These are phyloP conservation scores for Oikopleura albicans DNA, from an alignment of 23 tunicate species.

Conservation along the genomic window DNA sequence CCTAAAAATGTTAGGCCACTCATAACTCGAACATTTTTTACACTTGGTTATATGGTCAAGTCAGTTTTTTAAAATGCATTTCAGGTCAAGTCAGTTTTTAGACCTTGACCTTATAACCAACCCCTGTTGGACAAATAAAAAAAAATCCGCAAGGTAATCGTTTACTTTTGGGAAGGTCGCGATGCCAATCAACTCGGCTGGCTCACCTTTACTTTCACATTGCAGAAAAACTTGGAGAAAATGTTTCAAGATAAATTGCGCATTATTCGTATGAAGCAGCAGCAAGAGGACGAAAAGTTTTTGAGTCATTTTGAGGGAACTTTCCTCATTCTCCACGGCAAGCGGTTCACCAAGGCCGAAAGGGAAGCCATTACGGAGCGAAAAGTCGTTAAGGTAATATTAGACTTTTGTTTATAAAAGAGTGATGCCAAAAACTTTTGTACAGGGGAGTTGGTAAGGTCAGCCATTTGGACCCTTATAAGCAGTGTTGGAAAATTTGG, in stretches of 20 bases:
- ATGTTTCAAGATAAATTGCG: constrained; percentile 59
- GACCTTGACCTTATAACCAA: too few relatives aligned
- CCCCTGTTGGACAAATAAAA: too few relatives aligned
- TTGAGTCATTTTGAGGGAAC: constrained; percentile 90
- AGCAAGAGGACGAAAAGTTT: constrained; percentile 88
- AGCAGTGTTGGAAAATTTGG: too few relatives aligned
- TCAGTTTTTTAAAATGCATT: too few relatives aligned
- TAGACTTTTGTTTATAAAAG: too few relatives aligned
- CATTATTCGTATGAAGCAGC: constrained; percentile 80
- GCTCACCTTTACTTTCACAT: constrained; percentile 68
- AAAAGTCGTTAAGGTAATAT: not conserved
- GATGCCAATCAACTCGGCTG: constrained; percentile 90
- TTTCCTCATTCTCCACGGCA: constrained; percentile 69
- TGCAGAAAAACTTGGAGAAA: constrained; percentile 63
- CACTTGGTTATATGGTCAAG: too few relatives aligned
- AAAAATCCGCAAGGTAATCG: constrained; percentile 27
- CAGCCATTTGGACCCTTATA: too few relatives aligned
- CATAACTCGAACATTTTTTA: too few relatives aligned
- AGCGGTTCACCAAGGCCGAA: constrained; percentile 18
- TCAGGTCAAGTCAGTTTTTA: too few relatives aligned
- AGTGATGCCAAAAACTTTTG: too few relatives aligned
- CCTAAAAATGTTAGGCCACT: too few relatives aligned
- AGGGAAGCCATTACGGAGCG: not conserved
- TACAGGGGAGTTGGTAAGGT: too few relatives aligned
- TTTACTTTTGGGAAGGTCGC: constrained; percentile 94